Evolutionary conservation across 2,797 vertebrate genomes (phyloP), one percentile per base, ranked within the genome.

Genomic region (Enteromius paludinosus): DNA sequence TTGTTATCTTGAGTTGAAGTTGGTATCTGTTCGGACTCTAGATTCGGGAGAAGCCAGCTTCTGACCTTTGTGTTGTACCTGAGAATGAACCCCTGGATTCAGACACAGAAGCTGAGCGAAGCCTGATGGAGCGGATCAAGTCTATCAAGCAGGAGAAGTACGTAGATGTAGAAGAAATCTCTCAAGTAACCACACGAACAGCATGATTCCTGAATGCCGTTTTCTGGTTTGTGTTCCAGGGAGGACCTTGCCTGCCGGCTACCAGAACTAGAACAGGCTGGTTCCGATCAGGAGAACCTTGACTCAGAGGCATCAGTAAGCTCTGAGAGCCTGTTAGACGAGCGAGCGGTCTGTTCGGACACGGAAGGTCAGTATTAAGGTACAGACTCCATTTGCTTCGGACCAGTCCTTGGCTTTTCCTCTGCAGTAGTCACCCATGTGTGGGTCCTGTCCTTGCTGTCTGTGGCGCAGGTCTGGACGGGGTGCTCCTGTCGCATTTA

Each of bases 141-240:
- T 98, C 96, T 35, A 97, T 99, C 89, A 98, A 99, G 89, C 96
- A 98, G 90, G 97, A 99, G 83, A 99, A 98, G 98, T 98, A 91
- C 94, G 95, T 71, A 38, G 28, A 61, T 30, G 25, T 47, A 28
- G 15, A 33, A 4, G 47, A 23, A 35, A 52, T 52, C 47, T 72
- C 28, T 33, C 66, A 45, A 45, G 38, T 25, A 25, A 47, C 25
- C 56, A 43, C 11, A 25, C 1, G 28, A n/a, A n/a, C n/a, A n/a
- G 61, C 15, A 5, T 30, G 66, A 45, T 25, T n/a, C 25, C 61
- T 61, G 25, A 62, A 49, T 73, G 61, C 17, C 20, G 23, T 20
- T 70, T 43, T 28, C 0, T 23, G 15, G 0, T 83, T n/a, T 84
- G 52, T 84, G 35, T 0, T 38, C 18, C 86, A 99, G 98, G 92